Percentiles rank a stretch among this genome's conserved stretches.
These are phyloP conservation scores for Acipenser transmontanus DNA, from an alignment of 2,797 vertebrate genomes.

Conservation along the genomic window DNA sequence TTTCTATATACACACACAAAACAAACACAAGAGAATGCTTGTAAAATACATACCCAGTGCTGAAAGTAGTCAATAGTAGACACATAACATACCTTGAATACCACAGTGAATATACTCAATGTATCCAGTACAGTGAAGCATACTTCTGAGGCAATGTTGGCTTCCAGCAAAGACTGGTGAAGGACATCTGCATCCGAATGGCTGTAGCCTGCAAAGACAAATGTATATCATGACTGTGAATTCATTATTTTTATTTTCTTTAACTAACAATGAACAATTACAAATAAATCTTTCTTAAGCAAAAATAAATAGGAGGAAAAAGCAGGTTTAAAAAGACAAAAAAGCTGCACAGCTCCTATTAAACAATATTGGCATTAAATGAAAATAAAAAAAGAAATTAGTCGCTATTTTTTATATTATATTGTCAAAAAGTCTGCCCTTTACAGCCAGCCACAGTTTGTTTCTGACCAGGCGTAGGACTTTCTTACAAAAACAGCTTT, in stretches of 20 bases:
- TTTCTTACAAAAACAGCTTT: no score
- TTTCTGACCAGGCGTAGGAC: no score
- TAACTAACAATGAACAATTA: no score
- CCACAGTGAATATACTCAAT: slow-evolving; percentile 83
- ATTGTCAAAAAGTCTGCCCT: no score
- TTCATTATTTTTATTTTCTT: neutral
- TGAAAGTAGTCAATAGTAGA: neutral
- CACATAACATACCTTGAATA: slow-evolving; percentile 79
- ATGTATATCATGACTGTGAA: slow-evolving; percentile 14
- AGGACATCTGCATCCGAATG: slow-evolving; percentile 84
- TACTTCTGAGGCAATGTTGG: slow-evolving; percentile 89
- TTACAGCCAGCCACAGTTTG: no score
- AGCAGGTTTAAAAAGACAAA: slow-evolving; percentile 26
- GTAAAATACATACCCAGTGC: no score
- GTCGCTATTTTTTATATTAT: no score
- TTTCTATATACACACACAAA: neutral
- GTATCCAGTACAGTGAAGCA: slow-evolving; percentile 93
- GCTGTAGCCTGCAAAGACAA: slow-evolving; percentile 68
- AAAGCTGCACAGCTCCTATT: slow-evolving; percentile 29
- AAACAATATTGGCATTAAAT: slow-evolving; percentile 1
- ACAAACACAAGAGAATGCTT: neutral
- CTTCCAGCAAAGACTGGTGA: slow-evolving; percentile 87
- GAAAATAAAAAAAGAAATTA: neutral
- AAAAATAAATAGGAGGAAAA: neutral
- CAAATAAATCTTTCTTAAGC: no score